Evolutionary conservation across 2,888 invertebrate genomes (phyloP).

Genomic region (Philereme vetulata): DNA sequence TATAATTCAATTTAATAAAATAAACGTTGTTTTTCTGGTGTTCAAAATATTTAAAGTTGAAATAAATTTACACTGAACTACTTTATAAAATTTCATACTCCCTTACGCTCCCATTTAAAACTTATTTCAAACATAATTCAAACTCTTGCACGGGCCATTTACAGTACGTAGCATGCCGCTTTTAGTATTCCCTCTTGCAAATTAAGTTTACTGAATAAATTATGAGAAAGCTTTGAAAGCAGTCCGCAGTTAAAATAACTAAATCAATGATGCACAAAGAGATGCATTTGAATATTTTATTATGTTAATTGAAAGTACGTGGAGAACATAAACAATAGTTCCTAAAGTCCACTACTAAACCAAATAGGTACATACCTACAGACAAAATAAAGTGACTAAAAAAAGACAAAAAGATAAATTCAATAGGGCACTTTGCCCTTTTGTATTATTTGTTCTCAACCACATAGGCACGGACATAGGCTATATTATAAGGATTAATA

Average conservation of each 20-base stretch:
- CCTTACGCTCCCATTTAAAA: slow-evolving; percentile 26
- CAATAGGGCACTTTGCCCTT: no score
- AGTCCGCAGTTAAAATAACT: slow-evolving; percentile 10
- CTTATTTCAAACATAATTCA: slow-evolving; percentile 37
- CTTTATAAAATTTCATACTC: slow-evolving; percentile 14
- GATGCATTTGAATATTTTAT: slow-evolving; percentile 10
- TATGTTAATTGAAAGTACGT: neutral
- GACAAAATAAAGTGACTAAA: no score
- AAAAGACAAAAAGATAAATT: no score
- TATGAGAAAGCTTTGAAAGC: slow-evolving; percentile 29
- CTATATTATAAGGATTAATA: no score
- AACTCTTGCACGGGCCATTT: slow-evolving; percentile 38
- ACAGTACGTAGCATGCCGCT: slow-evolving; percentile 32
- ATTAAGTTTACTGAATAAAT: slow-evolving; percentile 38
- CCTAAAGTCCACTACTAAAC: neutral
- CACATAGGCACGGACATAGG: no score
- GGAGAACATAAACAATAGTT: neutral
- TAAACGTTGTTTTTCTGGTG: no score
- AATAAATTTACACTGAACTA: slow-evolving; percentile 3
- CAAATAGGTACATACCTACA: neutral
- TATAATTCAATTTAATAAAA: no score
- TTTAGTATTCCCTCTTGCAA: slow-evolving; percentile 38
- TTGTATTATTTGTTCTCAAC: no score
- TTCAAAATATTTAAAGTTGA: neutral
- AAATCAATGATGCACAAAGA: slow-evolving; percentile 21